These are phyloP conservation scores for Ambastaia sidthimunki DNA, from an alignment of 2,797 vertebrate species.

Conservation along the genomic window DNA sequence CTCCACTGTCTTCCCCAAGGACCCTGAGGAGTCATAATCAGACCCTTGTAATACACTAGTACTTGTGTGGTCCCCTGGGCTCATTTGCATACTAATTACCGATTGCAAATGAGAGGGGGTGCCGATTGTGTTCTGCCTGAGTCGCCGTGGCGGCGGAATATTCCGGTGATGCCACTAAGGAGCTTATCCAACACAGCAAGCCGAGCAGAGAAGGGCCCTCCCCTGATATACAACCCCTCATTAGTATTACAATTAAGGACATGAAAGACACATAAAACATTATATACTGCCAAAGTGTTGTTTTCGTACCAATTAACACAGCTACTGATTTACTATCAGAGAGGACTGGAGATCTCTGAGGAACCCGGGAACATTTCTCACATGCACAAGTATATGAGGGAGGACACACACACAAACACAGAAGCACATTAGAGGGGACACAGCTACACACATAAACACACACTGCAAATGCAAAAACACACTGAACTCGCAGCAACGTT, in stretches of 20 bases:
- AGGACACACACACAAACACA: constrained; percentile 25
- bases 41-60: constrained; percentile 99
- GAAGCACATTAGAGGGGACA: constrained; percentile 35
- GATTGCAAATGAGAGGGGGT: constrained; percentile 94
- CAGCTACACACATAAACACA: constrained; percentile 27
- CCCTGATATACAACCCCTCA: constrained; percentile 93
- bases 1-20: constrained; percentile 60
- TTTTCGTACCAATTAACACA: constrained; percentile 99
- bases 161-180: constrained; percentile 97
- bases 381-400: constrained; percentile 39
- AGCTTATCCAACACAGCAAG: constrained; percentile 86
- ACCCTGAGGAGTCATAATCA: constrained; percentile 94
- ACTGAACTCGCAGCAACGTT: constrained; percentile 30
- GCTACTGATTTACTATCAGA: constrained; percentile 92
- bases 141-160: constrained; percentile 72
- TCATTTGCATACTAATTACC: constrained; percentile 99
- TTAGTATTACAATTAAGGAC: constrained; percentile 99
- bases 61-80: constrained; percentile 98
- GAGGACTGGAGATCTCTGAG: constrained; percentile 86
- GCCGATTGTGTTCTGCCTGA: constrained; percentile 66
- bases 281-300: constrained; percentile 99
- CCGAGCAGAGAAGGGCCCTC: constrained; percentile 65
- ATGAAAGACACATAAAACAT: constrained; percentile 99
- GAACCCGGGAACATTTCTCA: constrained; percentile 53
- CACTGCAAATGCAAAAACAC: constrained; percentile 5